Evolutionary conservation across 1,140 invertebrate genomes (phyloP), one percentile per base, ranked within the genome.

Genomic region (Heliconius melpomene): DNA sequence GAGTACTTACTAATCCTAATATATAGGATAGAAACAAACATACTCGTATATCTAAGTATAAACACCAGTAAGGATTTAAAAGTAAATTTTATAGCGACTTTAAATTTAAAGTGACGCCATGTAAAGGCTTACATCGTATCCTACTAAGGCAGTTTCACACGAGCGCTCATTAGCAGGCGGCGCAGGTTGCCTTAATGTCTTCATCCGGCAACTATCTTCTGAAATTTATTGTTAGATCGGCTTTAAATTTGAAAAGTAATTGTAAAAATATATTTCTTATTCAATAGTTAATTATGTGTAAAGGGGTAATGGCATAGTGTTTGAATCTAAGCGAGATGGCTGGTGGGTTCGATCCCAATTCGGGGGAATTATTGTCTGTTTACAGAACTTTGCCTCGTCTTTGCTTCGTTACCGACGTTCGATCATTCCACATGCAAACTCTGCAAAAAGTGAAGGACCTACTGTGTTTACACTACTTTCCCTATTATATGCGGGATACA

Each of bases 101-200:
- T 70, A 77, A 77, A 71, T 77, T 77, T 77, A 77, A 76, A 77
- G 57, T 36, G 32, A 26, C 60, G n/a, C 75, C 23, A 50, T 77
- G 66, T 77, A 46, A 77, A 77, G 38, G 75, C 60, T 77, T 70
- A 77, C 60, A 77, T 54, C 23, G 75, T 57, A 70, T 29, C 78
- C 46, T 54, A 75, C 26, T 71, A 79, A 79, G 78, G 74, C 60
- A 75, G 73, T 79, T 75, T 75, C 78, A 79, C 78, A 57, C 78
- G 78, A 79, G 29, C 40, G 18, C 76, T 81, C 80, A 78, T 81
- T 81, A 78, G 54, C 76, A 77, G 32, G 75, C 71, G 20, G 80
- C 80, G 76, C 79, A 81, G 80, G 80, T 78, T 81, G 75, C 75
- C 32, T 75, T 81, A 81, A 81, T 81, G 76, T 81, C 80, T 75